Conservation (phyloP, 2,888 invertebrate genomes). For the Oscheius sp. region DNA sequence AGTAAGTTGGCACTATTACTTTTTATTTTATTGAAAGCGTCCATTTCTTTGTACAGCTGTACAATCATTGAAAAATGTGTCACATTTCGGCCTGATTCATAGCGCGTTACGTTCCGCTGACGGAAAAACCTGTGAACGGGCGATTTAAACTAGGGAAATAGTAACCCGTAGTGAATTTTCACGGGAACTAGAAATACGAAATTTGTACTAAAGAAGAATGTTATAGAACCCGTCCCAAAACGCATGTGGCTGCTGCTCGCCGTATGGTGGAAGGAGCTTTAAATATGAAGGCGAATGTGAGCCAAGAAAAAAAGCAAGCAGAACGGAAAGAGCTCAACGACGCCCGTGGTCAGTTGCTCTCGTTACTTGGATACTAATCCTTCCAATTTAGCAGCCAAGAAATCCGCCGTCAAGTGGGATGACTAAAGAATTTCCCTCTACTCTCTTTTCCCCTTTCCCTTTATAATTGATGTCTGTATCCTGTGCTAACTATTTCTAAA, state of each 20-base stretch:
- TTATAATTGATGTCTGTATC: constrained; percentile 2
- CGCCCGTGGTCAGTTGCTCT: constrained; percentile 38
- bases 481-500: constrained; percentile 30
- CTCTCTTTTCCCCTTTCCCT: constrained; percentile 23
- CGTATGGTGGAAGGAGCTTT: constrained; percentile 55
- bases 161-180: too few species aligned
- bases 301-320: constrained; percentile 46
- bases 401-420: constrained; percentile 50
- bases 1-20: not conserved
- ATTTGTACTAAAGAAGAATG: not conserved
- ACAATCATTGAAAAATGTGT: too few species aligned
- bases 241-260: constrained; percentile 51
- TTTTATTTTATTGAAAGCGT: not conserved
- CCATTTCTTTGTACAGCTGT: too few species aligned
- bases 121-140: not conserved
- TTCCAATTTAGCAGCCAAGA: constrained; percentile 46
- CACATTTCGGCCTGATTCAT: too few species aligned
- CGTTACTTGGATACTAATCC: constrained; percentile 7
- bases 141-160: too few species aligned
- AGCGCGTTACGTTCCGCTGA: not conserved
- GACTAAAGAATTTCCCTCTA: constrained; percentile 12
- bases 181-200: not conserved
- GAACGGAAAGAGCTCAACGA: constrained; percentile 50
- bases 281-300: constrained; percentile 46
- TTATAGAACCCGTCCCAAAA: constrained; percentile 38